A percentile compares a stretch with the other conserved stretches of the same genome.
phyloP scores from a whole-genome alignment of 2,113 vertebrate species.

The Cairina moschata region DNA sequence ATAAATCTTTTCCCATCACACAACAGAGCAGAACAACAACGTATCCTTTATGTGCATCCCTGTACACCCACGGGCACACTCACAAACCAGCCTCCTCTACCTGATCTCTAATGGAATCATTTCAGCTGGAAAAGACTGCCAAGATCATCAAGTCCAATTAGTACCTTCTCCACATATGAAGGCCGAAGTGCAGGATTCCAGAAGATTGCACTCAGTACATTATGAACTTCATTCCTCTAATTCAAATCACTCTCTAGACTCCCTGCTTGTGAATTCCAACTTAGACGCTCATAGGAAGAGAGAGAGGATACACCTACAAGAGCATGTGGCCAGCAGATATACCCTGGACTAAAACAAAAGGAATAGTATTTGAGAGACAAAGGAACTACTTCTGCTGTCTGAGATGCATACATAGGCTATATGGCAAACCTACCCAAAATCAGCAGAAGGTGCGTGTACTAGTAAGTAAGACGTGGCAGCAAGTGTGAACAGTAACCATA shows the following conservation, averaged over 20 bases:
- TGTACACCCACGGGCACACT: fast-evolving
- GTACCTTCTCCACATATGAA: fast-evolving
- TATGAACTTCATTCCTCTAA: neutral
- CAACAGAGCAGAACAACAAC: neutral
- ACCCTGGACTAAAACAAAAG: neutral
- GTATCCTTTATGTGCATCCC: neutral
- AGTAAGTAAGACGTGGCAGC: neutral
- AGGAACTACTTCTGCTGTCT: neutral
- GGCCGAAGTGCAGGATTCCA: neutral
- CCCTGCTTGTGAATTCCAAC: neutral
- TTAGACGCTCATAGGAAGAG: fast-evolving
- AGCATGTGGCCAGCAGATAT: neutral
- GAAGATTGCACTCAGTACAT: neutral
- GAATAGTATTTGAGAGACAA: neutral
- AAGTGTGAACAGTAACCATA: neutral
- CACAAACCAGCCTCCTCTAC: neutral
- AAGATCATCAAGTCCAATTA: neutral
- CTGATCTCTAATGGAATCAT: neutral
- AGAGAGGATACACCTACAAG: neutral
- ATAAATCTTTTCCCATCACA: neutral
- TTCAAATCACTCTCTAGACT: neutral
- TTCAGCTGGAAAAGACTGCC: neutral
- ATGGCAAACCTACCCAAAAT: neutral
- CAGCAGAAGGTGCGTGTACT: neutral
- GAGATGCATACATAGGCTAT: neutral